Base-by-base conservation (phyloP, 1,140 invertebrate species). In the Thalassaphorura encarpata region DNA sequence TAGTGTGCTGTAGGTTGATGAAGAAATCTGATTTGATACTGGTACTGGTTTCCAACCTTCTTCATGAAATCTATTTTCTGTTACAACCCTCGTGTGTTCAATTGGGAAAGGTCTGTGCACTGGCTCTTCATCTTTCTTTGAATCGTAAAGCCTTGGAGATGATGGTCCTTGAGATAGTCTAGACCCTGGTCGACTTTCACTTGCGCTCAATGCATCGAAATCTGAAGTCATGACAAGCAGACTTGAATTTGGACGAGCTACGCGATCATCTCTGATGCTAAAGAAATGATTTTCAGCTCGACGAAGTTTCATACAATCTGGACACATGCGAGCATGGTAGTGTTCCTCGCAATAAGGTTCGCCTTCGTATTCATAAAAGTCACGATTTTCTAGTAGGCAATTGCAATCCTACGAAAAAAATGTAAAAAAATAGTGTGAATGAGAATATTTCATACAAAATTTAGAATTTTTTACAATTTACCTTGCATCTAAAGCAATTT, bases 401-500 rank as follows among this genome's bases (percentile, higher is more conserved):
- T 72, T 71, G 58, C 77, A 77, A 50, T 77, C 77, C 75, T 78
- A 36, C n/a, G 23, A 18, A 51, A n/a, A 41, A 40, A 39, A n/a
- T n/a, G 24, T 15, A 51, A 42, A 5, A 13, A 56, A 41, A 16
- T 33, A 16, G 1, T 16, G 11, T 49, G 18, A 29, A 50, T n/a
- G 33, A 2, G 8, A n/a, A 52, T 0, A 27, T 43, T 13, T 42
- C 21, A 2, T 47, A 16, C n/a, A 49, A 41, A 26, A 39, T 27
- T 8, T 11, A 50, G 18, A 16, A 23, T 8, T 23, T 23, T 45
- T 43, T 24, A 19, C 3, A 16, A 54, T 24, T 27, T 69, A 82
- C 80, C 70, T 75, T 72, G 69, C 82, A 83, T 28, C 79, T 76
- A 69, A 83, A 83, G 63, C 81, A 83, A 57, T 81, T 73, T 5